A percentile compares a stretch with the other conserved stretches of the same genome.
Evolutionary conservation across 1,140 invertebrate genomes (phyloP).

Genomic region (Mizuhopecten yessoensis): DNA sequence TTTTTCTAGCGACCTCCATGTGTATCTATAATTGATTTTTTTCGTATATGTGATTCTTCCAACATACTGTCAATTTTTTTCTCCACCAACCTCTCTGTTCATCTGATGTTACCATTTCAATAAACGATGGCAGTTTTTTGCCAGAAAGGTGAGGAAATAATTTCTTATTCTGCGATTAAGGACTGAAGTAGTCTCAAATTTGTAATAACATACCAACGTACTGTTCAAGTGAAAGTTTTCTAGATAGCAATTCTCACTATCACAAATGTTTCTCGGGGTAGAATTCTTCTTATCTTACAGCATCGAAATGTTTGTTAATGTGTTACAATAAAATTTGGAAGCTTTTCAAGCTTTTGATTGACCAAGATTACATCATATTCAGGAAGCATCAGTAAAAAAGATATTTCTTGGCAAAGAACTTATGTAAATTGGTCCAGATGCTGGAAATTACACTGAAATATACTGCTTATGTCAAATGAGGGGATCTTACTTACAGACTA

Average conservation of each 20-base stretch:
- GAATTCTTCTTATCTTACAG: not conserved
- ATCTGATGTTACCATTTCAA: not conserved
- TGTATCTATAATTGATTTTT: conserved; percentile 15
- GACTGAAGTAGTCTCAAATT: not conserved
- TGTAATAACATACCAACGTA: not conserved
- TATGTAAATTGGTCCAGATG: conserved; percentile 28
- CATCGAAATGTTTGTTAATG: not conserved
- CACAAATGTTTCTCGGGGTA: not conserved
- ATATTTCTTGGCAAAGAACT: conserved; percentile 2
- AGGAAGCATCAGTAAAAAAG: not conserved
- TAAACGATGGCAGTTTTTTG: not conserved
- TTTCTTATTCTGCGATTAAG: not conserved
- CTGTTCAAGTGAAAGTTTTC: not conserved
- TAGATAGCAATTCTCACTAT: not conserved
- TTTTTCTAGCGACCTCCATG: not conserved
- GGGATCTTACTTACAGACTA: not conserved
- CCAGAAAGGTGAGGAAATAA: not conserved
- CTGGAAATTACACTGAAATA: conserved; percentile 18
- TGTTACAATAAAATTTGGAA: conserved; percentile 8
- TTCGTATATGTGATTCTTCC: conserved; percentile 1
- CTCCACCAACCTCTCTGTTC: not conserved
- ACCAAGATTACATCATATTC: conserved; percentile 17
- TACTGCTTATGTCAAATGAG: conserved; percentile 12
- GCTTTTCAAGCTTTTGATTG: conserved; percentile 33
- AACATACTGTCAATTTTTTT: conserved; percentile 4